Base-by-base conservation (phyloP, 2,888 invertebrate species). In the Campopleginae sp. region DNA sequence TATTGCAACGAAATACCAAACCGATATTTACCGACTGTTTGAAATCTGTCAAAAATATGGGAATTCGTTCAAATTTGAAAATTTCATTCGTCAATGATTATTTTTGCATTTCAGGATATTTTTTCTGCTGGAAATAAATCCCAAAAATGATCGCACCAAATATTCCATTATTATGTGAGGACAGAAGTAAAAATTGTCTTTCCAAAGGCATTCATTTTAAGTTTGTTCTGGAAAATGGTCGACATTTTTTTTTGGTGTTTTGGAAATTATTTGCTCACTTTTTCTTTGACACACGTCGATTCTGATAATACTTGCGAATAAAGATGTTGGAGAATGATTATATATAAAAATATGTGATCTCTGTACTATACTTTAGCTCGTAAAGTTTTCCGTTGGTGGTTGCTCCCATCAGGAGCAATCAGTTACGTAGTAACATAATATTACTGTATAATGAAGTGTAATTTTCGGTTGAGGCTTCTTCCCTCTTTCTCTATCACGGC, bases 391-490 rank as follows among this genome's bases (percentile, higher is more conserved):
- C 54, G 54, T 65, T 19, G 48, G 17, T 51, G n/a, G 66, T 8
- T 68, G 66, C 77, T 77, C 42, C 54, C 66, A 68, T 77, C 77
- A 68, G 31, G 48, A 38, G 66, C 77, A 77, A 68, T 77, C 65
- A 77, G 77, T 77, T 68, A 54, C 42, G 51, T 19, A 68, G 63
- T 76, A 70, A 48, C 70, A 51, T 51, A n/a, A 75, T 46, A 63
- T 66, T 51, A 77, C 65, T 66, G 51, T 51, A 42, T 77, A 38
- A 80, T 65, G 51, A 46, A 19, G n/a, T 80, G 31, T 14, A 70
- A 76, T 48, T 65, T 71, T 70, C 70, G 46, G 14, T 71, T 63
- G 38, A 44, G 48, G 51, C 42, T n/a, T 4, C 58, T 48, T 7
- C 23, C 17, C 58, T 12, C 54, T 27, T 27, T 5, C 58, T 58